Conservation (phyloP, 2,888 invertebrate genomes). For the Drosophila heteroneura region DNA sequence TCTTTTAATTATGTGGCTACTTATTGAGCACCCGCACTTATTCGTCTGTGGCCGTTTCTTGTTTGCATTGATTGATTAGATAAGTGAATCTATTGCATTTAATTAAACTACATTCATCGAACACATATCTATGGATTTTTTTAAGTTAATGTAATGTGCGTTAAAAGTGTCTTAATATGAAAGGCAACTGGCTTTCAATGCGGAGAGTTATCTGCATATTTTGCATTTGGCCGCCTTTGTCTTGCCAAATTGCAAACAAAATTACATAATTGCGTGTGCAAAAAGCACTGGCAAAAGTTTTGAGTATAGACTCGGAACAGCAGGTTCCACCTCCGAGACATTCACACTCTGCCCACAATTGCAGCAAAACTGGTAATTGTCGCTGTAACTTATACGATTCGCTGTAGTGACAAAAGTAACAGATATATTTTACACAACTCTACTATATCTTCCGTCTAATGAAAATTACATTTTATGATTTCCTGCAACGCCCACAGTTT, state of each 20-base stretch:
- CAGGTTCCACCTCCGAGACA: slow-evolving; percentile 57
- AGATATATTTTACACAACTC: slow-evolving; percentile 45
- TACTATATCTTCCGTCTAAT: slow-evolving; percentile 71
- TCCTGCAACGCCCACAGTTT: slow-evolving; percentile 67
- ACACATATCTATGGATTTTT: slow-evolving; percentile 43
- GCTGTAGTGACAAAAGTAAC: slow-evolving; percentile 61
- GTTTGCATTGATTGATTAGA: slow-evolving; percentile 63
- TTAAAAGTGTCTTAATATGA: slow-evolving; percentile 30
- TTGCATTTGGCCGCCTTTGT: slow-evolving; percentile 29
- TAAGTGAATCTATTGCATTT: slow-evolving; percentile 55
- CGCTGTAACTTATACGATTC: slow-evolving; percentile 46
- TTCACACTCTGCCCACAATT: slow-evolving; percentile 75
- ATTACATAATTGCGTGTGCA: slow-evolving; percentile 65
- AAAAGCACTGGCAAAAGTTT: slow-evolving; percentile 22
- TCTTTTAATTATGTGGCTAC: slow-evolving; percentile 60
- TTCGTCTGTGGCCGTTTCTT: slow-evolving; percentile 27
- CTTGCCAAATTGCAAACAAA: slow-evolving; percentile 43
- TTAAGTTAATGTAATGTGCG: slow-evolving; percentile 15
- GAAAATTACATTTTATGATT: slow-evolving; percentile 72
- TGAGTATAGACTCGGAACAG: slow-evolving; percentile 7
- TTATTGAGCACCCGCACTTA: slow-evolving; percentile 62
- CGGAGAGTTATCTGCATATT: slow-evolving; percentile 39
- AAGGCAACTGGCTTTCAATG: slow-evolving; percentile 33
- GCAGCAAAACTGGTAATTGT: slow-evolving; percentile 62
- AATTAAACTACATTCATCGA: slow-evolving; percentile 57